Evolutionary conservation across 2,888 invertebrate genomes (phyloP), one percentile per base, ranked within the genome.

Genomic region (Pseudanteris insignis): DNA sequence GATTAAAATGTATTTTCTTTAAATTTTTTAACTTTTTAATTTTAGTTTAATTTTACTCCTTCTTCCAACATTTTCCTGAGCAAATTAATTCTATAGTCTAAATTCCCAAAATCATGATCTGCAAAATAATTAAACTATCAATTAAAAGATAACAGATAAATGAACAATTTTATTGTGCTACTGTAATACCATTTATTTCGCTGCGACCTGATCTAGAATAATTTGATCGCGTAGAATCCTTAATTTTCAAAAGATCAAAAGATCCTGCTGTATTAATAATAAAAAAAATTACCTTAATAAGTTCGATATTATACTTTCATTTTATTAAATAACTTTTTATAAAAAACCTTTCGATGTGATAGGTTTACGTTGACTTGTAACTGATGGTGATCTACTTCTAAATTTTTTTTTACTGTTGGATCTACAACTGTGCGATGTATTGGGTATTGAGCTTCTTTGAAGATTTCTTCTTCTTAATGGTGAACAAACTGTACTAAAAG

Each of bases 11-110:
- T n/a, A n/a, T n/a, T n/a, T n/a, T n/a, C n/a, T n/a, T n/a, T n/a
- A n/a, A n/a, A n/a, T n/a, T n/a, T n/a, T n/a, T n/a, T n/a, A n/a
- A n/a, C n/a, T n/a, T n/a, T n/a, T n/a, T n/a, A n/a, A n/a, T 4
- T 40, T 70, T 50, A 74, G 51, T 70, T 71, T 8, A 74, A 55
- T 43, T 71, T 72, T 47, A 74, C 66, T 43, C 73, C 74, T 41
- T 76, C 71, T 61, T 78, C 77, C 24, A 82, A 68, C 73, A 81
- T 74, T 61, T 77, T 79, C 55, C 81, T 81, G 9, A 82, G 67
- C 2, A 74, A 68, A 26, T 75, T 73, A 54, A 82, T 81, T 70
- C 81, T 73, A 24, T 76, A 75, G 67, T 82, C 81, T 59, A 82
- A 69, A 55, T 75, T 75, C 18, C 72, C 73, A 57, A 79, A 80